A percentile compares a stretch with the other conserved stretches of the same genome.
Conservation (phyloP, 1,140 invertebrate species). For the Hetaerina americana region DNA sequence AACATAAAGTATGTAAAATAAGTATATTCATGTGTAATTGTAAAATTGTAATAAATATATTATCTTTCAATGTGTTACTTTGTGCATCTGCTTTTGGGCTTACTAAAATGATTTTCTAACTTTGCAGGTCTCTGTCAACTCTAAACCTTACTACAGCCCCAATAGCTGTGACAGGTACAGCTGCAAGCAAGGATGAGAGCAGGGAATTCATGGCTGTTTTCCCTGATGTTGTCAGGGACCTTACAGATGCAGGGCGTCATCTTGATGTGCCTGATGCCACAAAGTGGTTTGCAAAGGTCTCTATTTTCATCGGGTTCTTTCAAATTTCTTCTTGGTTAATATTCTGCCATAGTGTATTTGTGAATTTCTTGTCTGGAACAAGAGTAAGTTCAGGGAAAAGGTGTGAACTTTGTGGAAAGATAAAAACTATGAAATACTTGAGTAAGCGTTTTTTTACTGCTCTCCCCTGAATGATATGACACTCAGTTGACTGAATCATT, state of each 20-base stretch:
- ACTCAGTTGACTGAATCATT: too few species aligned
- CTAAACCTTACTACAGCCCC: constrained; percentile 31
- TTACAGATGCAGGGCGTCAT: constrained; percentile 55
- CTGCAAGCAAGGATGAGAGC: constrained; percentile 60
- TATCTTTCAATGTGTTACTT: background rate
- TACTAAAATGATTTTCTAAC: constrained; percentile 14
- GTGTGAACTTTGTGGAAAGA: too few species aligned
- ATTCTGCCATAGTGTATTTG: too few species aligned
- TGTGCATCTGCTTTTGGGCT: background rate
- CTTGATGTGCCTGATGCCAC: constrained; percentile 59
- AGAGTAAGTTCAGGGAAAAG: too few species aligned
- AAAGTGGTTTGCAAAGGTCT: constrained; percentile 64
- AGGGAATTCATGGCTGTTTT: constrained; percentile 75
- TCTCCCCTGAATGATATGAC: too few species aligned
- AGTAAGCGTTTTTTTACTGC: too few species aligned
- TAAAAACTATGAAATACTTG: too few species aligned
- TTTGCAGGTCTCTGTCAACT: constrained; percentile 25
- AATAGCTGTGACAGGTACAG: constrained; percentile 42
- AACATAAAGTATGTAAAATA: background rate
- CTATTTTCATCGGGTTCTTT: too few species aligned
- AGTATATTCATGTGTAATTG: background rate
- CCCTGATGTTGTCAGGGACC: constrained; percentile 68
- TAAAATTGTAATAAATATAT: background rate
- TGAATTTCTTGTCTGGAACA: too few species aligned
- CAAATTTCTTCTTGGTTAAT: too few species aligned